Conservation (phyloP, 92 coral and sea anemone genomes). For the Paragorgia papillata region DNA sequence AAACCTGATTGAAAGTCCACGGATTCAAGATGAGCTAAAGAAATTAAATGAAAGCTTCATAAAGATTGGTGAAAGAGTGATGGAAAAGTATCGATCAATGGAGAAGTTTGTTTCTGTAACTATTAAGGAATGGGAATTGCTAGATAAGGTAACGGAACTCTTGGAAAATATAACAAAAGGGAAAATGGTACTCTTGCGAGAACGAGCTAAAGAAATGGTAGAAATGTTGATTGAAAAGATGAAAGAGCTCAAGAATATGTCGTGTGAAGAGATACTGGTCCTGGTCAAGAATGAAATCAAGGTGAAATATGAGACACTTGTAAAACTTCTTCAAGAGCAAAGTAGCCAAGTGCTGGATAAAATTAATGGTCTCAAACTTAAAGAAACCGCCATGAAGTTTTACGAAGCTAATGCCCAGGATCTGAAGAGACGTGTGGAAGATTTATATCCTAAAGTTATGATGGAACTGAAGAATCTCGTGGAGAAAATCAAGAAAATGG, state of each 20-base stretch:
- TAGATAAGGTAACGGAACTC: constrained; percentile 11
- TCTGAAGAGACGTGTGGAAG: neutral
- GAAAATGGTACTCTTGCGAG: constrained; percentile 17
- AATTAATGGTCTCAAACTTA: constrained; percentile 18
- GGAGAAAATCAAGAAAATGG: constrained; percentile 45
- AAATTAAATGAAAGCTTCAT: constrained; percentile 61
- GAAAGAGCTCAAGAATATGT: neutral
- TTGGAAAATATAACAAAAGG: constrained; percentile 3
- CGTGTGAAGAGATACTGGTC: constrained; percentile 16
- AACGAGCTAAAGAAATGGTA: constrained; percentile 12
- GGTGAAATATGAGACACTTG: constrained; percentile 9
- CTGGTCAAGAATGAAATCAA: neutral
- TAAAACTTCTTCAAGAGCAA: constrained; percentile 9
- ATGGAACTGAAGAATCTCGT: constrained; percentile 16
- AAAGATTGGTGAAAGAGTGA: constrained; percentile 41
- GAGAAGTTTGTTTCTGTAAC: constrained; percentile 54
- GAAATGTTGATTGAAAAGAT: neutral
- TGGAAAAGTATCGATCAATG: constrained; percentile 56
- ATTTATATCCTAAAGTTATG: constrained; percentile 22
- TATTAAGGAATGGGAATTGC: constrained; percentile 3
- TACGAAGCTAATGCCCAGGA: neutral
- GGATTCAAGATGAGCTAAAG: constrained; percentile 46
- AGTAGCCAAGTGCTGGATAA: neutral
- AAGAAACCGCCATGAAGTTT: neutral
- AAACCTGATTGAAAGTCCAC: constrained; percentile 47